phyloP scores from a whole-genome alignment of 2,113 vertebrate species.

The Chaenocephalus aceratus region DNA sequence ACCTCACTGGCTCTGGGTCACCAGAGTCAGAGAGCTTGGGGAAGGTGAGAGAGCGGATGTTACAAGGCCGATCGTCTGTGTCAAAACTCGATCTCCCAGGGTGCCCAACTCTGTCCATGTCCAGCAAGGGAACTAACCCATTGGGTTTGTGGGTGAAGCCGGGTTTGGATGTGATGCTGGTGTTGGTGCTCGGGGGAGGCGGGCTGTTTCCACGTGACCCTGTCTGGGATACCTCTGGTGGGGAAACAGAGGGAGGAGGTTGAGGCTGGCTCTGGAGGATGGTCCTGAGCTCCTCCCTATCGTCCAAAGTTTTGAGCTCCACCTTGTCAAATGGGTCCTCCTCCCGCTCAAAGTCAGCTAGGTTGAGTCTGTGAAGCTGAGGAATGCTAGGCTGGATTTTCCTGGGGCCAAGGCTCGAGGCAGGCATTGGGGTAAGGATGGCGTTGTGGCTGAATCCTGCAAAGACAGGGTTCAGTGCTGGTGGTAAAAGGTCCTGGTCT shows the following conservation, averaged over 20 bases:
- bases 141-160: slow-evolving; percentile 91
- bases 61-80: slow-evolving; percentile 86
- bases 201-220: slow-evolving; percentile 74
- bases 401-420: slow-evolving; percentile 87
- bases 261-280: slow-evolving; percentile 91
- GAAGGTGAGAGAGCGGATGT: slow-evolving; percentile 96
- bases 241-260: slow-evolving; percentile 57
- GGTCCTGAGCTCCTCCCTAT: slow-evolving; percentile 93
- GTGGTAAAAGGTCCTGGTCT: slow-evolving; percentile 85
- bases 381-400: slow-evolving; percentile 86
- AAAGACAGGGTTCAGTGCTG: slow-evolving; percentile 92
- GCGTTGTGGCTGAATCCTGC: slow-evolving; percentile 92
- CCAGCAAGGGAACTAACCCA: slow-evolving; percentile 91
- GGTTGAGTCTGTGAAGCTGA: slow-evolving; percentile 89
- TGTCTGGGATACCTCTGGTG: slow-evolving; percentile 70
- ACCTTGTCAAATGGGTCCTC: slow-evolving; percentile 98
- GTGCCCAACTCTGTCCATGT: slow-evolving; percentile 88
- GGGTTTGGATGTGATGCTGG: slow-evolving; percentile 73
- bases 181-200: slow-evolving; percentile 73
- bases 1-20: slow-evolving; percentile 72
- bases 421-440: slow-evolving; percentile 95
- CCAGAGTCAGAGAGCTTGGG: slow-evolving; percentile 94
- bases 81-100: slow-evolving; percentile 72
- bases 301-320: slow-evolving; percentile 96
- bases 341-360: slow-evolving; percentile 97